Percentiles rank a stretch among this genome's conserved stretches.
These are phyloP conservation scores for Acronicta aceris DNA, from an alignment of 2,888 invertebrate species.

Conservation along the genomic window DNA sequence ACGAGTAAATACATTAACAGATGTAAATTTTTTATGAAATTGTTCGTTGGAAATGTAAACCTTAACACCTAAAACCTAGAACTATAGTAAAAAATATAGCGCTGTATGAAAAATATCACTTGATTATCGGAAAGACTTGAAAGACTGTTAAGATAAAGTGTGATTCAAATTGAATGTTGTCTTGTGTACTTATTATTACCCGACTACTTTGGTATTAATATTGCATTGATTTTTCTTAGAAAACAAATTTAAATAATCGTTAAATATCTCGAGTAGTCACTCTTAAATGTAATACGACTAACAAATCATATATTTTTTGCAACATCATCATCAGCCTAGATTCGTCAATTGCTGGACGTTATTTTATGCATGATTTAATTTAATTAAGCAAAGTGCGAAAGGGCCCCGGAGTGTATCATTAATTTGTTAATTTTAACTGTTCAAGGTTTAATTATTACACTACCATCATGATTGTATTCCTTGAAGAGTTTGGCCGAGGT, in stretches of 20 bases:
- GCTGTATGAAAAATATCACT: slow-evolving; percentile 82
- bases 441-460: too few species aligned
- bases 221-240: slow-evolving; percentile 38
- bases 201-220: slow-evolving; percentile 52
- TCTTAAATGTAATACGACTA: neutral
- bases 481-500: too few species aligned
- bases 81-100: slow-evolving; percentile 73
- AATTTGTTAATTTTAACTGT: too few species aligned
- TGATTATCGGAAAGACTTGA: slow-evolving; percentile 74
- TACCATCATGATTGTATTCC: too few species aligned
- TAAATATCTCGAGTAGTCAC: neutral
- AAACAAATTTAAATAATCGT: slow-evolving; percentile 3
- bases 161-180: slow-evolving; percentile 32
- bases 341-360: too few species aligned
- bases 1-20: slow-evolving; percentile 66
- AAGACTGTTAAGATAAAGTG: slow-evolving; percentile 38
- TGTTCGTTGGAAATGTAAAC: slow-evolving; percentile 81
- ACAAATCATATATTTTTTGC: too few species aligned
- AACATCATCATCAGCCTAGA: too few species aligned
- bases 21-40: slow-evolving; percentile 61
- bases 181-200: slow-evolving; percentile 44
- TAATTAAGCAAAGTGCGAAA: too few species aligned
- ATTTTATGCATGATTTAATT: too few species aligned
- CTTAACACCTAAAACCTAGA: slow-evolving; percentile 69
- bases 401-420: too few species aligned